Percentiles rank a stretch among this genome's conserved stretches.
Evolutionary conservation across 1,140 invertebrate species (phyloP).

Genomic region (Agrilus planipennis): DNA sequence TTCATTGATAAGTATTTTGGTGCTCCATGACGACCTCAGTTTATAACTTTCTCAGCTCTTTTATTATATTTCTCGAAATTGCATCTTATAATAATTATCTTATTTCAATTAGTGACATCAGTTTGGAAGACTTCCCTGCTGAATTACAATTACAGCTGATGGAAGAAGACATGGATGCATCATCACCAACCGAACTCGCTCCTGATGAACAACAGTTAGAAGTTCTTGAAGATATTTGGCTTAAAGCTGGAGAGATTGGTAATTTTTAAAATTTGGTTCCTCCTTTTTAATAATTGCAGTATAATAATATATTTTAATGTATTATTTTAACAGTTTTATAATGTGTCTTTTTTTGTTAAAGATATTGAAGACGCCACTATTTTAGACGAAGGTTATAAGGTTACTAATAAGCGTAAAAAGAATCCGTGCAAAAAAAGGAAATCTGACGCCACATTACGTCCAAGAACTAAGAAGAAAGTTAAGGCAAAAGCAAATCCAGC

Average conservation of each 20-base stretch:
- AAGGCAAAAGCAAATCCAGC: constrained; percentile 3
- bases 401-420: constrained; percentile 26
- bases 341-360: no score
- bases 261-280: constrained; percentile 17
- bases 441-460: constrained; percentile 5
- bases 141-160: constrained; percentile 35
- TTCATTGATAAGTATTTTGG: no score
- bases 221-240: constrained; percentile 67
- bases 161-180: constrained; percentile 38
- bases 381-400: constrained; percentile 42
- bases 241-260: constrained; percentile 71
- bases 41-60: no score
- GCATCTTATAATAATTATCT: no score
- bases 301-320: background rate
- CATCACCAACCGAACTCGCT: constrained; percentile 37
- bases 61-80: no score
- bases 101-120: no score
- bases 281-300: no score
- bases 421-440: constrained; percentile 11
- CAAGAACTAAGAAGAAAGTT: background rate
- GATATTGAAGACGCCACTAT: constrained; percentile 34
- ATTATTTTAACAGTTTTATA: no score
- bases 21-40: no score
- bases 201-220: constrained; percentile 63
- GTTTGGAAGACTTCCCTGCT: constrained; percentile 27